Base-by-base conservation (phyloP, 2,113 vertebrate genomes). In the Lutjanus erythropterus region DNA sequence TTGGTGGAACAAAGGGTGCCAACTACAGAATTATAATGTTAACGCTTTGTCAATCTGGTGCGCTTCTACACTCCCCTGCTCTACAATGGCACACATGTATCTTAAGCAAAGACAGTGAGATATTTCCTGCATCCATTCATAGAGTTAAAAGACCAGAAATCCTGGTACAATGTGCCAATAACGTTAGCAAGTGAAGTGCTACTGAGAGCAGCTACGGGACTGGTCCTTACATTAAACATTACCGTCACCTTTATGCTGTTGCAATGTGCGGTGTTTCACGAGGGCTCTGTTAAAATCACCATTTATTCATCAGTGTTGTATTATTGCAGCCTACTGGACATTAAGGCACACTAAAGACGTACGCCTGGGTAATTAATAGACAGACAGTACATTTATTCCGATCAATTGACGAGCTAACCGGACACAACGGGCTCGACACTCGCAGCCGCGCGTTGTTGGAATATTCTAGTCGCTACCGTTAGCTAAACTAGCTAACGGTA, bases 381-480 rank as follows among this genome's bases (percentile, higher is more conserved):
- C 14, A 19, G 6, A 4, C 0, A 39, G 0, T 7, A 21, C 0
- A 7, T 39, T 29, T 81, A 44, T 50, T 27, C 6, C 1, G n/a
- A 35, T 67, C 1, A 21, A 35, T 31, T 4, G 33, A 14, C 1
- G 3, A 19, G 19, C 16, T 33, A 23, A 5, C 23, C 1, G 42
- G 35, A 71, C 25, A 50, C 12, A 61, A 25, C 44, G 6, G 39
- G 19, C 5, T 23, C 29, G 76, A 53, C 71, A 18, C 46, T 37
- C 18, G n/a, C 44, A 31, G 8, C 73, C 72, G 78, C 80, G 84
- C 70, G 44, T 53, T 71, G 68, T 21, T 81, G 39, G 84, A 89
- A 91, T 79, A 86, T 89, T 91, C 90, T 80, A 78, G 88, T 71
- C n/a, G 71, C 71, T 14, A 21, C 4, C 6, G 37, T 39, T 39